A percentile compares a stretch with the other conserved stretches of the same genome.
Evolutionary conservation across 2,797 vertebrate species (phyloP).

Genomic region (Remorina albescens): DNA sequence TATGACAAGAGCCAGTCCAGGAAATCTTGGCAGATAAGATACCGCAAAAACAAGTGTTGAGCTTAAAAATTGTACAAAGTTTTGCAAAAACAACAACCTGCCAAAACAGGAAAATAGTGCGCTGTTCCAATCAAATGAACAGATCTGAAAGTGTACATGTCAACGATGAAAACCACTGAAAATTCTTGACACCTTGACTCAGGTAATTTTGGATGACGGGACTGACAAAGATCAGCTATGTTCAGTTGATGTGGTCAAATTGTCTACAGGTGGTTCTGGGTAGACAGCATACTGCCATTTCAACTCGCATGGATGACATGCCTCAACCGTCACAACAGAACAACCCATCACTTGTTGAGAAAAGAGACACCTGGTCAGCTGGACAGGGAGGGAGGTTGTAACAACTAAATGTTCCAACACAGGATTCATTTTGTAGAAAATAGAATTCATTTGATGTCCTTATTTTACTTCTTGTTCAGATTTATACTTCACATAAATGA

Average conservation of each 20-base stretch:
- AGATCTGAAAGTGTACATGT: too few species aligned
- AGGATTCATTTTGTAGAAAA: constrained; percentile 3
- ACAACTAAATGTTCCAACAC: constrained; percentile 10
- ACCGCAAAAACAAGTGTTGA: too few species aligned
- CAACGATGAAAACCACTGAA: too few species aligned
- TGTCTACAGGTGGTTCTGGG: constrained; percentile 72
- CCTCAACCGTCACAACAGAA: constrained; percentile 72
- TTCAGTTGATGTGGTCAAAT: constrained; percentile 51
- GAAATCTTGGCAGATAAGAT: neutral
- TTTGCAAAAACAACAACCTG: too few species aligned
- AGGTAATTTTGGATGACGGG: constrained; percentile 37
- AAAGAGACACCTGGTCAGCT: constrained; percentile 69
- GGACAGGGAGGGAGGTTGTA: constrained; percentile 7
- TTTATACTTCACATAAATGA: neutral
- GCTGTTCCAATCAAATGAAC: too few species aligned
- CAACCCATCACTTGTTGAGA: constrained; percentile 44
- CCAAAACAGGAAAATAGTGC: too few species aligned
- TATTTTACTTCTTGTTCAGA: neutral
- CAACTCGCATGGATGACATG: constrained; percentile 41
- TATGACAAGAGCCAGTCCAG: neutral
- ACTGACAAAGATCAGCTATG: constrained; percentile 10
- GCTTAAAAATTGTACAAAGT: too few species aligned
- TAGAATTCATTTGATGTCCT: neutral
- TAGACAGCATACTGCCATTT: constrained; percentile 62
- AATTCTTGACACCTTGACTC: constrained; percentile 5